These are phyloP conservation scores for Entomyzon cyanotis DNA, from an alignment of 2,113 vertebrate genomes.

Conservation along the genomic window DNA sequence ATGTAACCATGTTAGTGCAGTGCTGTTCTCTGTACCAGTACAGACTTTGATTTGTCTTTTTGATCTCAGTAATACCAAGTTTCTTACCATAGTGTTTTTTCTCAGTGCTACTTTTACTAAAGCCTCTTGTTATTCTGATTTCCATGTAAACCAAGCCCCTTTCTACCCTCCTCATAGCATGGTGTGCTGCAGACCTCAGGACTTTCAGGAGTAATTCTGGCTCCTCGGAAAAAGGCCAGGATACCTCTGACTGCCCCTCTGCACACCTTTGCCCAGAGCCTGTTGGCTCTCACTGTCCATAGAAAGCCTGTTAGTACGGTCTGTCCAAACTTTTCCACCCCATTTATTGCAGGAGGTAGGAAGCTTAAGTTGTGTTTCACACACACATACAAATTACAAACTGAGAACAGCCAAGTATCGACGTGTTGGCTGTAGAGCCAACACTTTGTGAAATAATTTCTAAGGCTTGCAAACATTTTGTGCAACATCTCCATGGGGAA, in stretches of 20 bases:
- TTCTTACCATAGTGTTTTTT: not conserved
- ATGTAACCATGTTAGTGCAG: not conserved
- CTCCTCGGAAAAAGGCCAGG: not conserved
- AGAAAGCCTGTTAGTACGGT: fast-evolving
- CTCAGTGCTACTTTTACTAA: not conserved
- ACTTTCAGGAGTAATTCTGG: not conserved
- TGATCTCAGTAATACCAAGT: too few relatives aligned
- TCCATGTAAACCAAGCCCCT: not conserved
- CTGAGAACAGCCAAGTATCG: not conserved
- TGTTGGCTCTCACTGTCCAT: not conserved
- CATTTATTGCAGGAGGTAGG: fast-evolving
- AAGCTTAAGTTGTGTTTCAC: fast-evolving
- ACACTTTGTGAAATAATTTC: fast-evolving
- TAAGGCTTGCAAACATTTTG: not conserved
- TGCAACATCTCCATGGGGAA: not conserved
- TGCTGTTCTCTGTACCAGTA: not conserved
- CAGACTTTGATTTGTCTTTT: fast-evolving
- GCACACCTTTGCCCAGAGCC: not conserved
- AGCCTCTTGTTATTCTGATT: fast-evolving
- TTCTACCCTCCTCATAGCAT: fast-evolving
- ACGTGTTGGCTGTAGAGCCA: not conserved
- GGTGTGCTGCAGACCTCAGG: not conserved
- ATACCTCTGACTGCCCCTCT: fast-evolving
- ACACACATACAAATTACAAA: too few relatives aligned
- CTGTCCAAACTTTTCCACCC: fast-evolving